phyloP scores from a whole-genome alignment of 2,113 vertebrate species.

The Orientallactaga bullata region DNA sequence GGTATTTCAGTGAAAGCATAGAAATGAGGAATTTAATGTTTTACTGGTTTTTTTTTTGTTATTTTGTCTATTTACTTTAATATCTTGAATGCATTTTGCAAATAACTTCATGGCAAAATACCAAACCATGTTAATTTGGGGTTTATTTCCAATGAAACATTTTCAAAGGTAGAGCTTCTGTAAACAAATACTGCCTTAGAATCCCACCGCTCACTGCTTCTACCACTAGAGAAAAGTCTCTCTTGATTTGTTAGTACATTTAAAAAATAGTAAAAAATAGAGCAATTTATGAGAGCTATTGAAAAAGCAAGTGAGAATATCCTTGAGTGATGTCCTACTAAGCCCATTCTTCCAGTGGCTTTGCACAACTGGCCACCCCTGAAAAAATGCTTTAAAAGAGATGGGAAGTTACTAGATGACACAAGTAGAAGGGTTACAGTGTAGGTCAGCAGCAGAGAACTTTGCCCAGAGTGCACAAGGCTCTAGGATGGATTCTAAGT shows the following conservation, averaged over 20 bases:
- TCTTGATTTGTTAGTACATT: neutral
- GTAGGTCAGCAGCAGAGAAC: no score
- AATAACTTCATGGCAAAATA: neutral
- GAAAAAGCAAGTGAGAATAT: neutral
- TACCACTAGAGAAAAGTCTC: neutral
- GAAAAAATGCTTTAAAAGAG: neutral
- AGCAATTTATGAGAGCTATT: neutral
- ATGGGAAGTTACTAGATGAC: neutral
- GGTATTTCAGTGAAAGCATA: neutral
- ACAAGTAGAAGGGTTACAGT: no score
- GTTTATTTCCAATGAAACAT: neutral
- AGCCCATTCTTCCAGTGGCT: neutral
- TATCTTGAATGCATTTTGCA: neutral
- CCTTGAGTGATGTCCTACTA: neutral
- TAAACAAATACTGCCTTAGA: fast-evolving
- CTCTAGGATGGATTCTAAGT: no score
- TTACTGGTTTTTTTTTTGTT: neutral
- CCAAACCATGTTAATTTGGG: neutral
- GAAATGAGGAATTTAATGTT: neutral
- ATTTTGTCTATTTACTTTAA: neutral
- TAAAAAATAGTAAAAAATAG: neutral
- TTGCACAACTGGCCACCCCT: neutral
- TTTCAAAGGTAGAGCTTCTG: neutral
- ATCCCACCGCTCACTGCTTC: neutral
- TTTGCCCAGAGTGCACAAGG: no score